These are phyloP conservation scores for Orthosia cruda DNA, from an alignment of 2,888 invertebrate species.

Conservation along the genomic window DNA sequence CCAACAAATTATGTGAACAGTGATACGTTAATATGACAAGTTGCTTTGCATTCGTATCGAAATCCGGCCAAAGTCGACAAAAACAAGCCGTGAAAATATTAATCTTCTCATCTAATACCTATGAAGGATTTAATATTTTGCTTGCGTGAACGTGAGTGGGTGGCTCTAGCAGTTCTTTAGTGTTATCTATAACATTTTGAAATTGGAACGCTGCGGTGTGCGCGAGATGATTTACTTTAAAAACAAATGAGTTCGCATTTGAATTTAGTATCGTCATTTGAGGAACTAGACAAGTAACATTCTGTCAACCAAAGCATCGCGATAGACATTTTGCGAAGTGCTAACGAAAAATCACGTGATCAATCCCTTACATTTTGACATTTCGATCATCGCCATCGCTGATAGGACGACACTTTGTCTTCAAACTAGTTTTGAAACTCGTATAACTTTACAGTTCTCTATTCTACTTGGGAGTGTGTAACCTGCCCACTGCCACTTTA, in stretches of 20 bases:
- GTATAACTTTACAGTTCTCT: constrained; percentile 9
- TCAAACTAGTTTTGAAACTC: neutral
- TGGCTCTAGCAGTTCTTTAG: constrained; percentile 1
- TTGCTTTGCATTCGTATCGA: constrained; percentile 33
- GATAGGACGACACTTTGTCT: too few relatives aligned
- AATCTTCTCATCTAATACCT: constrained; percentile 24
- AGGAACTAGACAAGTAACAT: too few relatives aligned
- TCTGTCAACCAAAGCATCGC: too few relatives aligned
- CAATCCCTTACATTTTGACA: too few relatives aligned
- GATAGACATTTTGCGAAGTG: too few relatives aligned
- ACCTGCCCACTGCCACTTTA: too few relatives aligned
- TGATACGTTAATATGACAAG: constrained; percentile 25
- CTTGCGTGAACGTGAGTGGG: neutral
- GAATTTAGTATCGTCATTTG: neutral
- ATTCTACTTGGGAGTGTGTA: too few relatives aligned
- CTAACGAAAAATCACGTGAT: too few relatives aligned
- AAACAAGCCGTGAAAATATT: constrained; percentile 24
- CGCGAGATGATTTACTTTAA: neutral
- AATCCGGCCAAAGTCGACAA: constrained; percentile 46
- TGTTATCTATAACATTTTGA: neutral
- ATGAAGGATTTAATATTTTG: constrained; percentile 11
- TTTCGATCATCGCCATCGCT: too few relatives aligned
- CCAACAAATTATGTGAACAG: constrained; percentile 26
- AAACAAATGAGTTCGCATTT: neutral
- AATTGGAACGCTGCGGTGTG: neutral